These are phyloP conservation scores for Chrysochloris asiatica DNA, from an alignment of 2,113 vertebrate genomes.

Conservation along the genomic window DNA sequence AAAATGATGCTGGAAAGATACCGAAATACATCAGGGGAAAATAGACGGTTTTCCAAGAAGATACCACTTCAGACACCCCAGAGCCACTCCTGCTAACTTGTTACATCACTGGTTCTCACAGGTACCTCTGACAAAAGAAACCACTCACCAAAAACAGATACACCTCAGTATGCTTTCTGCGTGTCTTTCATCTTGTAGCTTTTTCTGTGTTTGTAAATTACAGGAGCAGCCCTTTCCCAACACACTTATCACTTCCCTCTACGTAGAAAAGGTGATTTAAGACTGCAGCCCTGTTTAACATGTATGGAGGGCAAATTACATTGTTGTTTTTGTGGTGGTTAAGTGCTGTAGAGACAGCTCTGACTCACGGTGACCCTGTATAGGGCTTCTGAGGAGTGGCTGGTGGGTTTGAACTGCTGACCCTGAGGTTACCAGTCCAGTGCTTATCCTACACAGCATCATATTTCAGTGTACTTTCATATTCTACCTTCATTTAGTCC, in stretches of 20 bases:
- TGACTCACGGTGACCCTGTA: too few species aligned
- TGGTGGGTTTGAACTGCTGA: too few species aligned
- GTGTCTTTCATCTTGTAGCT: background rate
- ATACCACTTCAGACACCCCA: constrained; percentile 15
- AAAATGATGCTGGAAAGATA: too few species aligned
- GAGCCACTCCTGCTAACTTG: constrained; percentile 14
- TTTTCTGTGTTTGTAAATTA: constrained; percentile 41
- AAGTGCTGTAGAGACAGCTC: too few species aligned
- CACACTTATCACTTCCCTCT: background rate
- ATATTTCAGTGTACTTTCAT: background rate
- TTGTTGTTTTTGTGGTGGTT: too few species aligned
- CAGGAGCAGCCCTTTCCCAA: background rate
- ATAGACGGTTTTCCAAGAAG: background rate
- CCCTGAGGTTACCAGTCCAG: too few species aligned
- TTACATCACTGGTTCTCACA: background rate
- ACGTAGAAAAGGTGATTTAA: background rate
- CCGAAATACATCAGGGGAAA: background rate
- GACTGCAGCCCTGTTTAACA: background rate
- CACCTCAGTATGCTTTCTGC: constrained; percentile 2
- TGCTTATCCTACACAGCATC: background rate
- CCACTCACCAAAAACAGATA: constrained; percentile 32
- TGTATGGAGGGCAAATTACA: background rate
- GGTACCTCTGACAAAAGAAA: constrained; percentile 58
- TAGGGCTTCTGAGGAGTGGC: too few species aligned
- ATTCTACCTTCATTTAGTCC: background rate